Evolutionary conservation across 2,888 invertebrate genomes (phyloP).

Genomic region (Odontothrips loti): DNA sequence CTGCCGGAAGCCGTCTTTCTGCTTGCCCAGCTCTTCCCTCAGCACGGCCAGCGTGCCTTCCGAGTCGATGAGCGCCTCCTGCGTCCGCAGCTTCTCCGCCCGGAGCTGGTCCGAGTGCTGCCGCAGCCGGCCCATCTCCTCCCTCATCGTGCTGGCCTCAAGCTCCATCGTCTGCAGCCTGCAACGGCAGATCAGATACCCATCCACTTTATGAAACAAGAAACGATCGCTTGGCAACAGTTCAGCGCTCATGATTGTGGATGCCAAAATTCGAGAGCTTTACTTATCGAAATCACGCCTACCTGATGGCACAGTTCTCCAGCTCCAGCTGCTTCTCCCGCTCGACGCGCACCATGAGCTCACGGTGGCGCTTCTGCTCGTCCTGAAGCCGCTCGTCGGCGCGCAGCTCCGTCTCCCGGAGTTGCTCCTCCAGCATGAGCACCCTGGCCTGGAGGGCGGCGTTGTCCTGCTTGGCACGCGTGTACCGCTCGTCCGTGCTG

Average conservation of each 20-base stretch:
- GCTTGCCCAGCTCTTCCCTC: conserved; percentile 52
- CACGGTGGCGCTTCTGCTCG: conserved; percentile 80
- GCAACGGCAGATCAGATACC: too few species aligned
- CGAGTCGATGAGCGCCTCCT: conserved; percentile 57
- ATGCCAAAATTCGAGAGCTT: too few species aligned
- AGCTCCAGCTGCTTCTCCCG: conserved; percentile 74
- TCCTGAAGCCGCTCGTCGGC: conserved; percentile 70
- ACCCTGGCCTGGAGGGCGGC: conserved; percentile 84
- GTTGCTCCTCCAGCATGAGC: conserved; percentile 86
- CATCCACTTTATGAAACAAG: neutral
- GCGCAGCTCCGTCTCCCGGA: conserved; percentile 73
- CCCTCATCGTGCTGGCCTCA: conserved; percentile 60
- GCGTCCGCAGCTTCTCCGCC: conserved; percentile 48
- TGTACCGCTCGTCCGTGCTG: conserved; percentile 82
- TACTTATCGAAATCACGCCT: conserved; percentile 33
- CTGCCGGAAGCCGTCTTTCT: conserved; percentile 52
- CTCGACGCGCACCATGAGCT: conserved; percentile 75
- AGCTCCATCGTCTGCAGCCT: conserved; percentile 64
- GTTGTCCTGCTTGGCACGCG: conserved; percentile 87
- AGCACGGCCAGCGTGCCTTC: conserved; percentile 55
- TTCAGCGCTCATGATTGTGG: too few species aligned
- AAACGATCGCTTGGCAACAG: neutral
- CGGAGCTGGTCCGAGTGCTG: conserved; percentile 60
- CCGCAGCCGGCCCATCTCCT: conserved; percentile 62
- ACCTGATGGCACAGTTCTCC: conserved; percentile 67